Conservation (phyloP, 2,888 invertebrate genomes). For the Tridacna gigas region DNA sequence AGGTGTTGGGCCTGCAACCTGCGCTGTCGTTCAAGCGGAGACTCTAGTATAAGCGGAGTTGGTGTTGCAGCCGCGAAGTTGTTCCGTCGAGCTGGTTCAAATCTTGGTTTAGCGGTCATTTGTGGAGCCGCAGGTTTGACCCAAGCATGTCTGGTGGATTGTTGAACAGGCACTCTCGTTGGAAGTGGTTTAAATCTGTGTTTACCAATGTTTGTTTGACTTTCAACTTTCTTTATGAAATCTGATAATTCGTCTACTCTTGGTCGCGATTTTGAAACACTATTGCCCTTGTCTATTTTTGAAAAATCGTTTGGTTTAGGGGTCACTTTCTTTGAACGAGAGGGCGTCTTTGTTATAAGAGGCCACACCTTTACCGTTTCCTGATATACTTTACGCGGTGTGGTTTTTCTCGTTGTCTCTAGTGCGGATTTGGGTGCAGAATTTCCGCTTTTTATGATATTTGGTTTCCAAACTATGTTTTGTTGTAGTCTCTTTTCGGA, state of each 20-base stretch:
- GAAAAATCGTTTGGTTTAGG: constrained; percentile 10
- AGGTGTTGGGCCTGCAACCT: not conserved
- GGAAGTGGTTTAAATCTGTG: not conserved
- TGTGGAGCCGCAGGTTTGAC: not conserved
- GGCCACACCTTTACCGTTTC: constrained; percentile 52
- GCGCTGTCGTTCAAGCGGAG: constrained; percentile 12
- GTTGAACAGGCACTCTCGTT: not conserved
- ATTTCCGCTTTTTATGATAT: not conserved
- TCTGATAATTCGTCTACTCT: constrained; percentile 7
- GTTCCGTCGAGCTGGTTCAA: not conserved
- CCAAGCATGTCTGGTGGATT: not conserved
- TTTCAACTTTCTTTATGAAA: constrained; percentile 20
- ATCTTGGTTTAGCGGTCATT: not conserved
- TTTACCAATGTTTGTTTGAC: not conserved
- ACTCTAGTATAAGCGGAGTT: not conserved
- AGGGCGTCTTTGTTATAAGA: constrained; percentile 13
- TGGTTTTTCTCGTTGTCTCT: constrained; percentile 14
- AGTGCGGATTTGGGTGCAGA: not conserved
- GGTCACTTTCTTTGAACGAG: not conserved
- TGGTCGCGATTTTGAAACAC: not conserved
- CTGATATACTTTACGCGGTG: constrained; percentile 37
- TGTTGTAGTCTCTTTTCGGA: constrained; percentile 13
- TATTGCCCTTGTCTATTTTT: not conserved
- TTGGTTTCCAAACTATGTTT: constrained; percentile 22
- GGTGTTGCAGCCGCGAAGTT: not conserved